phyloP scores from a whole-genome alignment of 2,113 vertebrate species.

The Pluvianellus socialis region DNA sequence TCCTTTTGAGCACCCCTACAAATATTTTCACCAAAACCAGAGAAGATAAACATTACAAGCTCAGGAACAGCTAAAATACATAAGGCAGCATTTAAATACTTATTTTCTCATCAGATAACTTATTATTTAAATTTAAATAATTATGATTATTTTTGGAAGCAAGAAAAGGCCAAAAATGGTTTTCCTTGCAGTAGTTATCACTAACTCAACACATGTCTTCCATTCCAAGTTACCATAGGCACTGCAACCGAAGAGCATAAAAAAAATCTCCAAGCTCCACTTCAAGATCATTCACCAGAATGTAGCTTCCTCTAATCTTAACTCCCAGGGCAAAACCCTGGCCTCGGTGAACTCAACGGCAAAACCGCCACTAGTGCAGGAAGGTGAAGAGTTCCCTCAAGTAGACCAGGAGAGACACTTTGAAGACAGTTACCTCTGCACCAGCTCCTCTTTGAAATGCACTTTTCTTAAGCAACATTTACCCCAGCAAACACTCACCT shows the following conservation, averaged over 20 bases:
- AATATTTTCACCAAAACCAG: neutral
- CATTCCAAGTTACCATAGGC: neutral
- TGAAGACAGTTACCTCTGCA: neutral
- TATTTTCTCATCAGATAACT: neutral
- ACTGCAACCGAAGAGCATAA: neutral
- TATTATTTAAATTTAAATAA: neutral
- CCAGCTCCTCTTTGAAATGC: neutral
- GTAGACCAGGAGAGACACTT: neutral
- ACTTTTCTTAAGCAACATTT: neutral
- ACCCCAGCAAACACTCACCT: neutral
- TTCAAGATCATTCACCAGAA: neutral
- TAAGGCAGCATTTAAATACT: neutral
- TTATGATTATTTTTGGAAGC: neutral
- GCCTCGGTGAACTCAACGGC: neutral
- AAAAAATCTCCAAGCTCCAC: neutral
- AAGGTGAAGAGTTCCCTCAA: neutral
- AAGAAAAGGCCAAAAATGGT: neutral
- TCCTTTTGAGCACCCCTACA: neutral
- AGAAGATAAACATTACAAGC: neutral
- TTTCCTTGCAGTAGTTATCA: neutral
- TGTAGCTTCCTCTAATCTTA: neutral
- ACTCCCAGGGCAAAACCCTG: neutral
- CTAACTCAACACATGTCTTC: neutral
- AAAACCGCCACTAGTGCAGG: neutral
- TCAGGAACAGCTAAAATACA: neutral